Evolutionary conservation across 2,888 invertebrate genomes (phyloP), one percentile per base, ranked within the genome.

Genomic region (Euplagia quadripunctaria): DNA sequence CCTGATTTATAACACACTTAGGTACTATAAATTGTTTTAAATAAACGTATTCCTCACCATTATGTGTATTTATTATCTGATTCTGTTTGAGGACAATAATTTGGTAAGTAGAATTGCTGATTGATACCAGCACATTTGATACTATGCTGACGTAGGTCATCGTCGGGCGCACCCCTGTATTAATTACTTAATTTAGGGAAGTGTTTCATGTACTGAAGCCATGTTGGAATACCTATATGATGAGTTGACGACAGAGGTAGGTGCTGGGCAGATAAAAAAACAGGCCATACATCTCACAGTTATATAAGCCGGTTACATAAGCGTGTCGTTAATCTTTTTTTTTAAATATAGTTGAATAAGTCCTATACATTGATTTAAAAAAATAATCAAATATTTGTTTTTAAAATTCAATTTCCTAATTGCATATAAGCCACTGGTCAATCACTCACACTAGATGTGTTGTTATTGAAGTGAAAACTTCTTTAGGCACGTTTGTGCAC

Each of bases 151-250:
- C 46, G 9, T 58, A 68, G 64, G 42, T 72, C 72, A 68, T 51
- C 63, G 49, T 31, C 31, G 70, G 70, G 61, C 75, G 84, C 74
- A 73, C 75, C 72, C 55, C 42, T n/a, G 74, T 79, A 83, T 83
- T 83, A 83, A 83, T 83, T 83, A 78, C 79, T 81, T 74, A 82
- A 84, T 83, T 84, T 82, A 74, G 52, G 68, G 58, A 76, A 83
- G 81, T 85, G 85, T 73, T 79, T 72, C 71, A 64, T 68, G 73
- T 76, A 72, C 72, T 68, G 43, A 63, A 78, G 75, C 74, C 41
- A n/a, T 58, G 43, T 64, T 41, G 64, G 52, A 49, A 70, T 31
- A 68, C 42, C 5, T 55, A 42, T 9, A 17, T 31, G 41, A 46
- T 42, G 41, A 63, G 31, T 4, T 8, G 7, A 16, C 16, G 16